Evolutionary conservation across 2,888 invertebrate species (phyloP).

Genomic region (Orchesella flavescens): DNA sequence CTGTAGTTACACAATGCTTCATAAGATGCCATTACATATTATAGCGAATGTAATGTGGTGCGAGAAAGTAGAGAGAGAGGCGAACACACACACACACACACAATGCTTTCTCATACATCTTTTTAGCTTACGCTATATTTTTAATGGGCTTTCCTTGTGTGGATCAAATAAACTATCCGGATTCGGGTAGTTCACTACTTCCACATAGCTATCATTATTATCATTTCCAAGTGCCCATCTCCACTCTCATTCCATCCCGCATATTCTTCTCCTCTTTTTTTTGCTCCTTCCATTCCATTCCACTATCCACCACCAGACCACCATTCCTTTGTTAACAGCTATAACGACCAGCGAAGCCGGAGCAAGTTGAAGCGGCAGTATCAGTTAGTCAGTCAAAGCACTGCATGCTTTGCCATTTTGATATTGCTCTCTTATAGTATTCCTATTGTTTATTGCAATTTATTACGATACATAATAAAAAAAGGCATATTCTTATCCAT

Average conservation of each 20-base stretch:
- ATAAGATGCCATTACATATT: conserved; percentile 45
- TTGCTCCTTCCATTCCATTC: conserved; percentile 36
- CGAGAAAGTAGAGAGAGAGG: conserved; percentile 1
- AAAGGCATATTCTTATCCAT: background rate
- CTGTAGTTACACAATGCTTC: conserved; percentile 44
- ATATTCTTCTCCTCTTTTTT: too few relatives aligned
- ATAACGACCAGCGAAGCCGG: conserved; percentile 62
- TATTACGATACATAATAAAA: conserved; percentile 32
- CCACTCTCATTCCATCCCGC: background rate
- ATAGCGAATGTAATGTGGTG: background rate
- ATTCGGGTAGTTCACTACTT: conserved; percentile 54
- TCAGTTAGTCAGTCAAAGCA: conserved; percentile 59
- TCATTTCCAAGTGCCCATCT: conserved; percentile 64
- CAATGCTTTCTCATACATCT: conserved; percentile 18
- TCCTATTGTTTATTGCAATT: conserved; percentile 49
- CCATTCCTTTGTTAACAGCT: conserved; percentile 64
- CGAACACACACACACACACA: background rate
- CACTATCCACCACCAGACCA: conserved; percentile 41
- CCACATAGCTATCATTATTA: conserved; percentile 56
- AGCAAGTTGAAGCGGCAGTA: conserved; percentile 58
- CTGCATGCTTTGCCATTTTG: conserved; percentile 58
- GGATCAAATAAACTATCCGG: conserved; percentile 63
- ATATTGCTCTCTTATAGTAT: conserved; percentile 40
- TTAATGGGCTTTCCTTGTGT: conserved; percentile 57
- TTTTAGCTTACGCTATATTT: conserved; percentile 41